Evolutionary conservation across 2,888 invertebrate genomes (phyloP), one percentile per base, ranked within the genome.

Genomic region (Dicroscelio sp.): DNA sequence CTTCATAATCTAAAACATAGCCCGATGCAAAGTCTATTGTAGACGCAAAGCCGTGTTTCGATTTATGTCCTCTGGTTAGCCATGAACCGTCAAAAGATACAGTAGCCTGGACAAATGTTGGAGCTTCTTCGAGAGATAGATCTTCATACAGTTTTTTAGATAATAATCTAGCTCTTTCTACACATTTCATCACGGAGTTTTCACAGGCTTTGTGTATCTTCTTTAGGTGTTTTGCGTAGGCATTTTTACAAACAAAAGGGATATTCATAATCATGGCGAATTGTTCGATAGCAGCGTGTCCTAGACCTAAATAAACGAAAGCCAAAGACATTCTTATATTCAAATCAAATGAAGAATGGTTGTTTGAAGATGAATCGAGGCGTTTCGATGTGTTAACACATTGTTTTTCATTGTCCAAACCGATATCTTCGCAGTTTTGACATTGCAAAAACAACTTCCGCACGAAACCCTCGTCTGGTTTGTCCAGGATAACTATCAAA

Each of bases 261-360:
- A 83, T 83, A n/a, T 83, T 83, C 60, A 83, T 71, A 27, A 83
- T 27, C 83, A 83, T 83, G 35, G 10, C 69, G 43, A 83, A 83
- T 60, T 73, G 60, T 20, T 83, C 60, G 14, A 83, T 52, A 55
- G 60, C 60, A 31, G 73, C 58, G 69, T 83, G 43, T 60, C 73
- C 83, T 73, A 60, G 23, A 14, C 83, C 83, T n/a, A 83, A 6
- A 43, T 83, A 71, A 38, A 83, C 31, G 23, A 83, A 83, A 63
- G 73, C 65, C 20, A n/a, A 71, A 12, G 63, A 63, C 63, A 84
- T 63, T 63, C 63, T 84, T 0, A 75, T 20, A n/a, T 84, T 84
- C 27, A 63, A 33, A 25, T 84, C 84, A 63, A n/a, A 83, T 0
- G 82, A 14, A 60, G 71, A 71, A 71, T 71, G 71, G 25, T 58